phyloP scores from a whole-genome alignment of 2,113 vertebrate species.

The Spermophilus dauricus region DNA sequence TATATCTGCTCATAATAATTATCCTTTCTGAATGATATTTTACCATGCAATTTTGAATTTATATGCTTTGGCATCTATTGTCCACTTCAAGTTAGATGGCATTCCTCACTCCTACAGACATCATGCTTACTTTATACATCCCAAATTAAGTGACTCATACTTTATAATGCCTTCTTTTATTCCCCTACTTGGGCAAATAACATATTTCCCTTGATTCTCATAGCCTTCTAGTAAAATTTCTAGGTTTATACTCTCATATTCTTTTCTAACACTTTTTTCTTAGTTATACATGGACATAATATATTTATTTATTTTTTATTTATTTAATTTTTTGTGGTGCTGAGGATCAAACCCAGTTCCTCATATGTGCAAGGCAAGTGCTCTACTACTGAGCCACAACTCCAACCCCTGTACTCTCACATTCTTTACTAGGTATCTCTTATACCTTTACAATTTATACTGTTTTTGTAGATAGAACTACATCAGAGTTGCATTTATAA shows the following conservation, averaged over 20 bases:
- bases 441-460: slow-evolving; percentile 23
- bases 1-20: not conserved
- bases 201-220: slow-evolving; percentile 38
- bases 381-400: too few species aligned
- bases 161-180: not conserved
- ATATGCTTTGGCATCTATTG: not conserved
- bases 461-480: slow-evolving; percentile 59
- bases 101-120: not conserved
- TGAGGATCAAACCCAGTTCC: too few species aligned
- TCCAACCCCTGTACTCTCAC: not conserved
- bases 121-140: not conserved
- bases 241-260: slow-evolving; percentile 1
- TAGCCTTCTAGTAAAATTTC: slow-evolving; percentile 19
- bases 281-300: too few species aligned
- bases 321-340: too few species aligned
- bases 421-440: slow-evolving; percentile 5
- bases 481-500: slow-evolving; percentile 58
- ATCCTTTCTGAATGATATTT: not conserved
- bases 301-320: too few species aligned
- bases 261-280: not conserved
- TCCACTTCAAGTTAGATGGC: not conserved
- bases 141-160: not conserved
- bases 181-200: not conserved
- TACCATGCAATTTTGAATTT: not conserved
- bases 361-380: too few species aligned